These are phyloP conservation scores for Bhutanitis thaidina DNA, from an alignment of 2,888 invertebrate species.

Conservation along the genomic window DNA sequence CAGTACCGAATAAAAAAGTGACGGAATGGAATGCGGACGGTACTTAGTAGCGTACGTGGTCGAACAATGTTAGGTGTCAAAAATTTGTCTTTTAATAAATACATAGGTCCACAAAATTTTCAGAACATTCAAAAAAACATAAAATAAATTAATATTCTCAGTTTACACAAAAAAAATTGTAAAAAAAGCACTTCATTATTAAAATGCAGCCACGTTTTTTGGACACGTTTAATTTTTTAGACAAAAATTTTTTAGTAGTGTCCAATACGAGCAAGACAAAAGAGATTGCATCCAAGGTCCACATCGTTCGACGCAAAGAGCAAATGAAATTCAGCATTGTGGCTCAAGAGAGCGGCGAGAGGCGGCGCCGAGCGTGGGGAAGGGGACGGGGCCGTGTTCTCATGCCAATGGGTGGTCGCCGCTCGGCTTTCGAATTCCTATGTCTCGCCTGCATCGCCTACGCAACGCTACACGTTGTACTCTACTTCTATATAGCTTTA, in stretches of 20 bases:
- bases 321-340: slow-evolving; percentile 76
- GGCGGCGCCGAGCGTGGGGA: slow-evolving; percentile 75
- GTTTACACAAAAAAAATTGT: too few relatives aligned
- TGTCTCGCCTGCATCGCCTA: slow-evolving; percentile 75
- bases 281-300: slow-evolving; percentile 38
- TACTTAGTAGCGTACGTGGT: slow-evolving; percentile 34
- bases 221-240: background rate
- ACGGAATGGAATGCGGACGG: slow-evolving; percentile 65
- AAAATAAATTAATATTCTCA: too few relatives aligned
- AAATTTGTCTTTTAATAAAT: slow-evolving; percentile 1
- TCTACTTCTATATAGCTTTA: slow-evolving; percentile 18
- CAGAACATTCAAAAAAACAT: too few relatives aligned
- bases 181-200: too few relatives aligned
- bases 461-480: slow-evolving; percentile 31
- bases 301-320: slow-evolving; percentile 52
- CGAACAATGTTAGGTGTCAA: slow-evolving; percentile 20
- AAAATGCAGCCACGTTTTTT: too few relatives aligned
- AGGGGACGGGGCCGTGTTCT: slow-evolving; percentile 72
- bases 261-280: slow-evolving; percentile 26
- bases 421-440: slow-evolving; percentile 79
- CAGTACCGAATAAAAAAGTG: slow-evolving; percentile 65
- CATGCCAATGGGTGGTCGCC: slow-evolving; percentile 78
- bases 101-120: too few relatives aligned
- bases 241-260: slow-evolving; percentile 5
- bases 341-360: slow-evolving; percentile 66